These are phyloP conservation scores for Berghia stephanieae DNA, from an alignment of 1,140 invertebrate species.

Conservation along the genomic window DNA sequence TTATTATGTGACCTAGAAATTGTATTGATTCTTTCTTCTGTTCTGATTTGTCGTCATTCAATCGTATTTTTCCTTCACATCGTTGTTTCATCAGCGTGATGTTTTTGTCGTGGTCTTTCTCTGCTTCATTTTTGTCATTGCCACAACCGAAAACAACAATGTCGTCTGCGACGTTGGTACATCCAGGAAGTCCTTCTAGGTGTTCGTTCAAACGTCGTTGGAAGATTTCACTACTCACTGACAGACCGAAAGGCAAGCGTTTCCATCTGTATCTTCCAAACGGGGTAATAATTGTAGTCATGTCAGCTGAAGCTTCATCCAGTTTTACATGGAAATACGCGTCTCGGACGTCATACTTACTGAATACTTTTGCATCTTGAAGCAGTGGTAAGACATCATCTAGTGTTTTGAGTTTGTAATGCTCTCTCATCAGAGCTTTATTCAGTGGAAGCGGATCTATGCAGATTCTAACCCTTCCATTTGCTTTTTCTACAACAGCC, in stretches of 20 bases:
- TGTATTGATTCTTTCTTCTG: slow-evolving; percentile 42
- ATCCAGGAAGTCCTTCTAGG: slow-evolving; percentile 34
- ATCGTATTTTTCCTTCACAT: slow-evolving; percentile 30
- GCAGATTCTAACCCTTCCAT: slow-evolving; percentile 31
- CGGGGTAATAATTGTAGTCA: slow-evolving; percentile 53
- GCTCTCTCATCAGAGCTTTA: slow-evolving; percentile 11
- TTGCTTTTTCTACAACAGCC: slow-evolving; percentile 31
- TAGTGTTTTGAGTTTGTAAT: slow-evolving; percentile 15
- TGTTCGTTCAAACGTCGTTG: slow-evolving; percentile 35
- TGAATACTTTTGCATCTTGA: slow-evolving; percentile 40
- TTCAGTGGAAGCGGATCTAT: slow-evolving; percentile 30
- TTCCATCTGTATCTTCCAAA: slow-evolving; percentile 44
- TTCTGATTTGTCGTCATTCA: slow-evolving; percentile 40
- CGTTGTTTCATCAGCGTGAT: slow-evolving; percentile 26
- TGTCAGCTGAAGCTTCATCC: slow-evolving; percentile 42
- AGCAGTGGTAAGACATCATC: slow-evolving; percentile 41
- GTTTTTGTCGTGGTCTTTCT: slow-evolving; percentile 26
- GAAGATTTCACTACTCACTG: slow-evolving; percentile 45
- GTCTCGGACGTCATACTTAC: slow-evolving; percentile 42
- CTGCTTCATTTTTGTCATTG: slow-evolving; percentile 15
- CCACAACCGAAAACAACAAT: slow-evolving; percentile 30
- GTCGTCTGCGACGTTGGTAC: slow-evolving; percentile 33
- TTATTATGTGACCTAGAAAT: slow-evolving; percentile 47
- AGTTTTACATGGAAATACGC: slow-evolving; percentile 53
- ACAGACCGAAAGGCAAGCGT: slow-evolving; percentile 44